Conservation (phyloP, 2,888 invertebrate genomes). For the Scaptodrosophila latifasciaeformis region DNA sequence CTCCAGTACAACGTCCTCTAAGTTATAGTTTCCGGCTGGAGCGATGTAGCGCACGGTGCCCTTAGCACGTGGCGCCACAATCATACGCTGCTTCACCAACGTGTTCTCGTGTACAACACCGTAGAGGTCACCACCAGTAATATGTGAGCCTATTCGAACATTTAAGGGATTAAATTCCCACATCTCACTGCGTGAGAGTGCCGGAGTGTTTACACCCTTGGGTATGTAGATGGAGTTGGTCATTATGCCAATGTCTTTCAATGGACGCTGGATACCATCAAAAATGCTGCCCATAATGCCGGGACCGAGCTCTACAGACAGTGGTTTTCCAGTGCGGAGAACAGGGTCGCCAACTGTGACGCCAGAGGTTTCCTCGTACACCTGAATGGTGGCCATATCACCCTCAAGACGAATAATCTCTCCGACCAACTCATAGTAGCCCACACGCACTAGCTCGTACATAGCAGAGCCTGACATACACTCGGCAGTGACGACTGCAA, state of each 20-base stretch:
- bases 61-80: constrained; percentile 95
- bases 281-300: constrained; percentile 99
- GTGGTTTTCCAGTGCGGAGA: constrained; percentile 96
- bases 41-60: constrained; percentile 98
- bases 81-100: constrained; percentile 96
- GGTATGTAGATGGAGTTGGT: constrained; percentile 99
- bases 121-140: constrained; percentile 98
- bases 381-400: constrained; percentile 99
- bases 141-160: constrained; percentile 92
- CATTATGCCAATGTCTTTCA: constrained; percentile 94
- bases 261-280: constrained; percentile 99
- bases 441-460: constrained; percentile 99
- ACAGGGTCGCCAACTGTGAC: constrained; percentile 99
- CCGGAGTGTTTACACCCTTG: constrained; percentile 96
- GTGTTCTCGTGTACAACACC: constrained; percentile 97
- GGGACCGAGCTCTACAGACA: constrained; percentile 98
- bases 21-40: constrained; percentile 92
- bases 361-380: constrained; percentile 96
- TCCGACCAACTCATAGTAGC: constrained; percentile 97
- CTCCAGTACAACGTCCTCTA: constrained; percentile 94
- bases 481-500: constrained; percentile 97
- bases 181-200: constrained; percentile 83
- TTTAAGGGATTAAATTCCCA: constrained; percentile 95
- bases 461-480: constrained; percentile 99
- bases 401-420: constrained; percentile 99